These are phyloP conservation scores for Caenorhabditis sp. DNA, from an alignment of 2,888 invertebrate genomes.

Conservation along the genomic window DNA sequence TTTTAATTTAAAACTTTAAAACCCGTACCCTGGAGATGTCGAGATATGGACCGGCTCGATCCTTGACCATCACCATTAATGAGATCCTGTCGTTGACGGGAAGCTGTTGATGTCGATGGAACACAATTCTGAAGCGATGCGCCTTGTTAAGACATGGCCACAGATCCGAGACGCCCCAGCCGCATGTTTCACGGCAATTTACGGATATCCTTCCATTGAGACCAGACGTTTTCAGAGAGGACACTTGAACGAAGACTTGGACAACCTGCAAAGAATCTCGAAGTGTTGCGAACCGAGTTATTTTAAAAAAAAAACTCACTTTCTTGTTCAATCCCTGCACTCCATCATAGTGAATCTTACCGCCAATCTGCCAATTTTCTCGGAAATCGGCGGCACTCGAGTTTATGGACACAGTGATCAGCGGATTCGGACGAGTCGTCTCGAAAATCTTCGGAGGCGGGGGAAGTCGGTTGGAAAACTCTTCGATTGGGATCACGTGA, in stretches of 20 bases:
- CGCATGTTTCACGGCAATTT: not conserved
- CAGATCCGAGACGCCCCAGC: conserved; percentile 39
- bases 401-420: conserved; percentile 10
- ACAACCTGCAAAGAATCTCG: conserved; percentile 23
- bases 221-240: conserved; percentile 12
- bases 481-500: not conserved
- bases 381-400: conserved; percentile 30
- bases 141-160: conserved; percentile 18
- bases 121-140: conserved; percentile 39
- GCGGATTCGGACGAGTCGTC: not conserved
- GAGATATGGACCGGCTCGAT: no score
- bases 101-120: conserved; percentile 30
- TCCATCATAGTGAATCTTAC: conserved; percentile 31
- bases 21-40: no score
- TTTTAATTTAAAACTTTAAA: no score
- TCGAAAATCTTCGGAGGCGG: not conserved
- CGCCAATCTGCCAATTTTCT: conserved; percentile 51
- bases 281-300: no score
- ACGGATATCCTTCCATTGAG: conserved; percentile 19
- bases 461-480: not conserved
- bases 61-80: conserved; percentile 9
- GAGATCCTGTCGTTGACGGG: conserved; percentile 17
- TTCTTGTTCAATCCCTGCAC: conserved; percentile 10
- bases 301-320: conserved; percentile 29
- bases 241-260: conserved; percentile 44